Conservation (phyloP, 2,888 invertebrate genomes). For the Xylota sylvarum region DNA sequence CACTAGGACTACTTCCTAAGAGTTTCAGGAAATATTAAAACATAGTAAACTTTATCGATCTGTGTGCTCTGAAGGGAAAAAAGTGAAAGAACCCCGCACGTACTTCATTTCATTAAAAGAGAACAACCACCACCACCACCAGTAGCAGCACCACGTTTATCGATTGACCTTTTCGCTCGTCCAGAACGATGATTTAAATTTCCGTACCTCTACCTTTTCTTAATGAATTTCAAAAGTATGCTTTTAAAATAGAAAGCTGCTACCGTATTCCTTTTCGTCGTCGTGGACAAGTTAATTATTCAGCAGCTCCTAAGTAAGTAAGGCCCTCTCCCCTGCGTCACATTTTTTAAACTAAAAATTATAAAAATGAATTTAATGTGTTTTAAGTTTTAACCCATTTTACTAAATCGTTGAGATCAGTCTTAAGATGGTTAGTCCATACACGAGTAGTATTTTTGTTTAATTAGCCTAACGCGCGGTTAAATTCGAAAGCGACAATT, state of each 20-base stretch:
- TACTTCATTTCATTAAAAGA: neutral
- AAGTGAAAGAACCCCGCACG: neutral
- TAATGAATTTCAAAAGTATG: constrained; percentile 48
- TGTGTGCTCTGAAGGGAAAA: constrained; percentile 30
- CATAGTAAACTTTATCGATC: constrained; percentile 54
- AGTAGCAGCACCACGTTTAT: constrained; percentile 60
- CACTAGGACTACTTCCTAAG: constrained; percentile 11
- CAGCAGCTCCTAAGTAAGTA: constrained; percentile 8
- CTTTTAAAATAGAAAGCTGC: constrained; percentile 24
- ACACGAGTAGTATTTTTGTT: constrained; percentile 50
- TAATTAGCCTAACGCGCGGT: constrained; percentile 65
- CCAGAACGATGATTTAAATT: constrained; percentile 38
- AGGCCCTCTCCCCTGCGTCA: constrained; percentile 25
- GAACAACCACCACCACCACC: neutral
- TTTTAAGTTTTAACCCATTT: constrained; percentile 53
- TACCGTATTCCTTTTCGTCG: neutral
- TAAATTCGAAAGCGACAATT: constrained; percentile 74
- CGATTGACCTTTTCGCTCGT: constrained; percentile 62
- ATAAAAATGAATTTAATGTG: constrained; percentile 31
- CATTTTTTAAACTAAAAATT: neutral
- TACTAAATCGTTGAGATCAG: constrained; percentile 79
- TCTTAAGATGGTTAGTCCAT: constrained; percentile 78
- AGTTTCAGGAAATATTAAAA: constrained; percentile 30
- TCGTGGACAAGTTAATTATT: constrained; percentile 29
- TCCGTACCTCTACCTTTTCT: constrained; percentile 18